Conservation (phyloP, 64 coral and sea anemone species). For the Montipora cactus region DNA sequence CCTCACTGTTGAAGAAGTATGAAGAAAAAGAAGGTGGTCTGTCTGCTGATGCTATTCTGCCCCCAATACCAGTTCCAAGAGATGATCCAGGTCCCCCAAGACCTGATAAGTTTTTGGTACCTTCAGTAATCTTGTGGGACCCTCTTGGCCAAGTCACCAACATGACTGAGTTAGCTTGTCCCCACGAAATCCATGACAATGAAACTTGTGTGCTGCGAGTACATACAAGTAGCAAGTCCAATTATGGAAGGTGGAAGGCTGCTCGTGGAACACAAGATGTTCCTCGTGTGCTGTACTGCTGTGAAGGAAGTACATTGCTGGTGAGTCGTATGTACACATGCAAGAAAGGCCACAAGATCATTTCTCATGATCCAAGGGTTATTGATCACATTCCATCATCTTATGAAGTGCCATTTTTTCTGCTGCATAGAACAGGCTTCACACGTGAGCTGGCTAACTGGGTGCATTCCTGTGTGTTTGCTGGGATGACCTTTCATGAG, state of each 20-base stretch:
- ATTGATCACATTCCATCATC: constrained; percentile 61
- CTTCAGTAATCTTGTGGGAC: constrained; percentile 67
- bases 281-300: constrained; percentile 33
- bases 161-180: constrained; percentile 22
- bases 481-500: constrained; percentile 62
- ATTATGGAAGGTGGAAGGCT: constrained; percentile 50
- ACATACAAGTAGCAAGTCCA: constrained; percentile 33
- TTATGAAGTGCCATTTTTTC: constrained; percentile 60
- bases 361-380: constrained; percentile 68
- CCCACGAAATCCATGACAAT: constrained; percentile 43
- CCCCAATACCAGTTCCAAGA: constrained; percentile 57
- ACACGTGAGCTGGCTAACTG: constrained; percentile 60
- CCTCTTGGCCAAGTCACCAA: constrained; percentile 35
- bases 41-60: constrained; percentile 62
- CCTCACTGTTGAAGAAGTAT: neutral
- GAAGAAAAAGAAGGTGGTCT: constrained; percentile 6
- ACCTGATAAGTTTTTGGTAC: constrained; percentile 55
- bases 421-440: constrained; percentile 74
- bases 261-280: constrained; percentile 38
- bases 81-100: constrained; percentile 29
- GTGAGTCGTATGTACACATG: constrained; percentile 47
- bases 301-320: constrained; percentile 38
- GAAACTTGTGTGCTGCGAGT: constrained; percentile 17
- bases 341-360: constrained; percentile 50
- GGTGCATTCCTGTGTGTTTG: constrained; percentile 39